Evolutionary conservation across 2,113 vertebrate species (phyloP), one percentile per base, ranked within the genome.

Genomic region (Mystacornis crossleyi): DNA sequence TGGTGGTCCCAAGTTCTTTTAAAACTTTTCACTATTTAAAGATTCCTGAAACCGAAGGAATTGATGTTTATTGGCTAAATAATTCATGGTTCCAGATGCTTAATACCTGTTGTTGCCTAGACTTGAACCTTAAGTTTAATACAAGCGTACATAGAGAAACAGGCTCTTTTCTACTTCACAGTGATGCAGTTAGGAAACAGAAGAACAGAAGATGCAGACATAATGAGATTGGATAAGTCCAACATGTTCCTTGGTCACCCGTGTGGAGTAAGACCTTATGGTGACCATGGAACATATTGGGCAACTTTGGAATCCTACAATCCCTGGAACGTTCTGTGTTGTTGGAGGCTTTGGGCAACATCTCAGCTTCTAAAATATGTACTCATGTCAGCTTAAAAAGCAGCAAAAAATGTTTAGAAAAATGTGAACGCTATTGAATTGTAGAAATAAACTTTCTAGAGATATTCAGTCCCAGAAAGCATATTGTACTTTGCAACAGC

Each of bases 301-400:
- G 6, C 2, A 19, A 42, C 6, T 19, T 62, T 0, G 1, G 19
- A 57, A 25, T 48, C 36, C 20, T 50, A 12, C 1, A 7, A 2
- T 70, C 31, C 36, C 64, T 69, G 53, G 45, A 84, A 60, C 0
- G 0, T 36, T 60, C 57, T 54, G 4, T 42, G 31, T 73, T 3
- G 2, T 29, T 57, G 66, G 16, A 48, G 19, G 26, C n/a, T 70
- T 74, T 66, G 21, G 31, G 16, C 8, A 92, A 20, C 23, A 48
- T 29, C 29, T 64, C 23, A 31, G 3, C 33, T 62, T 69, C 45
- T 51, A 12, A 62, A 51, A 7, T 25, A 13, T 20, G 12, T 26
- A 34, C 2, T 2, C 40, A 36, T 53, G 28, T n/a, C 48, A 65
- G 19, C 18, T 75, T 72, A 31, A 86, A 81, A 84, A 55, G 20